Evolutionary conservation across 1,140 invertebrate genomes (phyloP).

Genomic region (Drosophila rhopaloa): DNA sequence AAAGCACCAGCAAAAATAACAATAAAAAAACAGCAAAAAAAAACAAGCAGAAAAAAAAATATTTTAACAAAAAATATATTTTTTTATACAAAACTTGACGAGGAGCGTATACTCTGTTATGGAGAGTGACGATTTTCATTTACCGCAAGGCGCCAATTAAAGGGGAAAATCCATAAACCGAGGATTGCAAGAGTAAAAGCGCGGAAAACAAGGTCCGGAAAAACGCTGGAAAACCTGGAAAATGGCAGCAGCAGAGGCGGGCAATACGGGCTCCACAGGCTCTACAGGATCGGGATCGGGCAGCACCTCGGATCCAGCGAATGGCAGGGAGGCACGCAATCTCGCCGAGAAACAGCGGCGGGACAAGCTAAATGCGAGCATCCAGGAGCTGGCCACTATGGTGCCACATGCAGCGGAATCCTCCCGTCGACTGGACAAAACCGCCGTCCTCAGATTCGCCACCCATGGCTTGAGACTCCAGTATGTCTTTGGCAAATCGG

Average conservation of each 20-base stretch:
- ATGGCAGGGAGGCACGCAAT: conserved; percentile 91
- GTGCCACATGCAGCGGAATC: conserved; percentile 93
- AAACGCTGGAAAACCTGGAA: neutral
- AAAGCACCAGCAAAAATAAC: conserved; percentile 54
- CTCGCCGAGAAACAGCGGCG: conserved; percentile 94
- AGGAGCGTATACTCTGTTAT: conserved; percentile 60
- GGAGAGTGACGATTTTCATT: conserved; percentile 73
- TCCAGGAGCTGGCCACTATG: conserved; percentile 91
- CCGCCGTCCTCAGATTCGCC: conserved; percentile 93
- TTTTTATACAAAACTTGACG: conserved; percentile 20
- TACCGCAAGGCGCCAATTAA: conserved; percentile 64
- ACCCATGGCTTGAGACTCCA: conserved; percentile 89
- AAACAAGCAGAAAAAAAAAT: conserved; percentile 1
- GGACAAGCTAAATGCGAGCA: conserved; percentile 95
- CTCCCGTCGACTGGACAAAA: conserved; percentile 93
- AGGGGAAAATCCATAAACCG: conserved; percentile 31
- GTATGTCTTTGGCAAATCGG: conserved; percentile 81
- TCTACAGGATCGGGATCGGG: conserved; percentile 20
- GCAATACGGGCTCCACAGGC: conserved; percentile 14
- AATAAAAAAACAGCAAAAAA: conserved; percentile 9
- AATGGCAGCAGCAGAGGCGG: conserved; percentile 67
- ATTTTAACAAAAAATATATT: conserved; percentile 23
- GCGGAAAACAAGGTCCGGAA: neutral
- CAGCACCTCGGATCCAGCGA: conserved; percentile 74
- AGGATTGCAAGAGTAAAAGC: conserved; percentile 14